Evolutionary conservation across 2,888 invertebrate genomes (phyloP), one percentile per base, ranked within the genome.

Genomic region (Dryobotodes eremita): DNA sequence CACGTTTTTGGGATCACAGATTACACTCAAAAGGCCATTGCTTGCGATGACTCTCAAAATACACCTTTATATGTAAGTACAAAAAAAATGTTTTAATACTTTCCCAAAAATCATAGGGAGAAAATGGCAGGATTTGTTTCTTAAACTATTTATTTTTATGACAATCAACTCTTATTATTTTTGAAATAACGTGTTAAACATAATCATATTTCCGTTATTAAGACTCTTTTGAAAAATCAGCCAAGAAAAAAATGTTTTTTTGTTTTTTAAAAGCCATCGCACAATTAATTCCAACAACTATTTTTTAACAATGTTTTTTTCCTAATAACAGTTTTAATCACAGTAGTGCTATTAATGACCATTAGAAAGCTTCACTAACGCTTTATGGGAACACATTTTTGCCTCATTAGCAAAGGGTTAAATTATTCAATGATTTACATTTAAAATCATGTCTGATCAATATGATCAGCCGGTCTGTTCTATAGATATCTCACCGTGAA

Each of bases 1-100:
- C 94, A 94, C 93, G 89, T 86, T 84, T 89, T 89, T 83, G 82
- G 90, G 88, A 94, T 94, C 94, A 94, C 94, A 94, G 94, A 91
- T 88, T 82, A 83, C 83, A 88, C 80, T 89, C 80, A 86, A 89
- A 88, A 86, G 89, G 91, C 83, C 77, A 66, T 71, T 61, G 74
- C 77, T 77, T 80, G 82, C 77, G 84, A 86, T 88, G 89, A 85
- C 83, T 89, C 74, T 78, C 13, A 71, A 87, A 85, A 84, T 84
- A 84, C 70, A 74, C 15, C 0, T 8, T n/a, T 15, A 46, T 36
- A n/a, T n/a, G n/a, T n/a, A n/a, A 3, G 6, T 15, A 26, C 31
- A 55, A 69, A 55, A 62, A 62, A 53, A 10, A 17, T 0, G 0
- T 8, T 20, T 13, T 5, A 6, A 23, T 6, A 62, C 6, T 11